Conservation (phyloP, 2,888 invertebrate species). For the Coleophora deauratella region DNA sequence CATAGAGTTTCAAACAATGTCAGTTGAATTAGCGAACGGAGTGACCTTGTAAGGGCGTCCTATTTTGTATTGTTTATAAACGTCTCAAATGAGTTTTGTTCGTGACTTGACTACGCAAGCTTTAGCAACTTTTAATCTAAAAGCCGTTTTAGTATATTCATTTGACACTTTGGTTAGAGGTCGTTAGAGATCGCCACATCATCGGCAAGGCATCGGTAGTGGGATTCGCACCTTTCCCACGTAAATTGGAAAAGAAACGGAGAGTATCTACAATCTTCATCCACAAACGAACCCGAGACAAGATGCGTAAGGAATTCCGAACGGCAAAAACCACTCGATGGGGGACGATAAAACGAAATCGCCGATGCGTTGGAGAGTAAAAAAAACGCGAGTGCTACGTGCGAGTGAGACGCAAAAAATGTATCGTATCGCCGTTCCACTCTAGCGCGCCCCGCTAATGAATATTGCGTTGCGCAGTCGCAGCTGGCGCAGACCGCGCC, state of each 20-base stretch:
- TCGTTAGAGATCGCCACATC: too few species aligned
- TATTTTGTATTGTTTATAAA: too few species aligned
- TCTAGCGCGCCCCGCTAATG: slow-evolving; percentile 66
- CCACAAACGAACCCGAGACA: slow-evolving; percentile 49
- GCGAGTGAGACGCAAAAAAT: slow-evolving; percentile 68
- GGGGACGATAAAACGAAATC: slow-evolving; percentile 69
- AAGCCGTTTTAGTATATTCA: too few species aligned
- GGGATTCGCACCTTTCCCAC: slow-evolving; percentile 18
- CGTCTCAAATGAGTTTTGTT: too few species aligned
- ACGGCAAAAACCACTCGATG: slow-evolving; percentile 66
- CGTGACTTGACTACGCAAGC: too few species aligned
- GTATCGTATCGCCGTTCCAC: slow-evolving; percentile 69
- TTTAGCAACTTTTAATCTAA: too few species aligned
- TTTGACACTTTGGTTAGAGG: too few species aligned
- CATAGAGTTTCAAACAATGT: too few species aligned
- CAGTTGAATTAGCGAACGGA: not conserved
- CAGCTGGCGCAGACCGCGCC: slow-evolving; percentile 50
- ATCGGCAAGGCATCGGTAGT: too few species aligned
- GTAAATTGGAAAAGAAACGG: slow-evolving; percentile 19
- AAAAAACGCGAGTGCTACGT: slow-evolving; percentile 66
- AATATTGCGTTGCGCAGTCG: slow-evolving; percentile 55
- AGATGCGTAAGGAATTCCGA: slow-evolving; percentile 64
- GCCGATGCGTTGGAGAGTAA: slow-evolving; percentile 58
- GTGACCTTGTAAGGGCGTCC: not conserved
- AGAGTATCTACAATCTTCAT: slow-evolving; percentile 24